Percentiles rank a stretch among this genome's conserved stretches.
phyloP scores from a whole-genome alignment of 1,140 invertebrate species.

The Neodiprion lecontei region DNA sequence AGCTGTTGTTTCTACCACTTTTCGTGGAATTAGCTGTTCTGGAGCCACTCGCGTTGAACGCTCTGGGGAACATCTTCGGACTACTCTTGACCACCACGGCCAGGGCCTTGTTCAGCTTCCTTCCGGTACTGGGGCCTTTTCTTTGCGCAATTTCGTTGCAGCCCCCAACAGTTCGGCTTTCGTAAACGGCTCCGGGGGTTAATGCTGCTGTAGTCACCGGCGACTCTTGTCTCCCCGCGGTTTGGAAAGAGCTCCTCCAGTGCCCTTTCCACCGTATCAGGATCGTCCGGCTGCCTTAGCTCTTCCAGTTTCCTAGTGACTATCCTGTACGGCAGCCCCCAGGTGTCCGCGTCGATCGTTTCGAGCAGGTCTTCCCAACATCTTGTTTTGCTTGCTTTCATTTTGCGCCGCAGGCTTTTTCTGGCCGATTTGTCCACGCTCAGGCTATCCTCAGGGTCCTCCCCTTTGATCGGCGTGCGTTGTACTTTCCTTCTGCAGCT shows the following conservation, averaged over 20 bases:
- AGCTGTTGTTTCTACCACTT: background rate
- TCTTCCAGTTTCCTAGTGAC: constrained; percentile 19
- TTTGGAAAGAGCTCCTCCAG: background rate
- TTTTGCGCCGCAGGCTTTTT: background rate
- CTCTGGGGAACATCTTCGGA: background rate
- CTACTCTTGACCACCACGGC: background rate
- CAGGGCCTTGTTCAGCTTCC: background rate
- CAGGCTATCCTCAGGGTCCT: too few relatives aligned
- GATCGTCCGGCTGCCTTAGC: background rate
- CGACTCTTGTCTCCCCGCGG: background rate
- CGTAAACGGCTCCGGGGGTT: background rate
- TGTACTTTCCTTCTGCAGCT: too few relatives aligned
- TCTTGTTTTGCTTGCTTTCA: constrained; percentile 11
- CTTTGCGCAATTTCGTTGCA: background rate
- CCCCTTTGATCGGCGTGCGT: too few relatives aligned
- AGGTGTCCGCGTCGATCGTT: constrained; percentile 20
- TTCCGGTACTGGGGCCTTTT: background rate
- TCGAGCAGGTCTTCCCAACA: constrained; percentile 14
- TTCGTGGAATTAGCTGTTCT: background rate
- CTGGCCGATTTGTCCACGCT: background rate
- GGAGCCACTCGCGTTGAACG: background rate
- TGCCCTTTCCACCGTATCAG: background rate
- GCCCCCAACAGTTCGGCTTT: background rate
- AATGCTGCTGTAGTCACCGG: background rate
- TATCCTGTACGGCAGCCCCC: constrained; percentile 23